A percentile compares a stretch with the other conserved stretches of the same genome.
phyloP scores from a whole-genome alignment of 1,140 invertebrate species.

The Helicoverpa armigera region DNA sequence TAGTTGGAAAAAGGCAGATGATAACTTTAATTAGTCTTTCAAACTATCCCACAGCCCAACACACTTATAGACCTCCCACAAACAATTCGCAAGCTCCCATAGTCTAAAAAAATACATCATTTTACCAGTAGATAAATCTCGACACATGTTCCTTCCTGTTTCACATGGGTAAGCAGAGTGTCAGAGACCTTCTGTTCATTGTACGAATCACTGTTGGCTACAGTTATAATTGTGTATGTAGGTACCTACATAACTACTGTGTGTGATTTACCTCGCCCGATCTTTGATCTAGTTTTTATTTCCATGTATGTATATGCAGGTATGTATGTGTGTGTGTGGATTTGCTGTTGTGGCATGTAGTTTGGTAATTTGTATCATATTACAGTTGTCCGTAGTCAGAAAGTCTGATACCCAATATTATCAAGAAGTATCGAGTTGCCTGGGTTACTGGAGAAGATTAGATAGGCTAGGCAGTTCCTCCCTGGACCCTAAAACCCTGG shows the following conservation, averaged over 20 bases:
- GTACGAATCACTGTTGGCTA: background rate
- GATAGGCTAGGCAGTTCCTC: too few relatives aligned
- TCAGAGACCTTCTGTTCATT: slow-evolving; percentile 38
- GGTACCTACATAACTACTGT: too few relatives aligned
- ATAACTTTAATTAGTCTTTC: too few relatives aligned
- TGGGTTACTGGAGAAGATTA: too few relatives aligned
- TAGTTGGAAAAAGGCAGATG: too few relatives aligned
- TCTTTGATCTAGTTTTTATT: background rate
- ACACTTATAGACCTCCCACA: background rate
- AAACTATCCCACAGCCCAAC: too few relatives aligned
- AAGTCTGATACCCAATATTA: too few relatives aligned
- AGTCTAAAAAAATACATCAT: background rate
- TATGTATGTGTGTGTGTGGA: background rate
- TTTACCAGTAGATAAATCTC: slow-evolving; percentile 4
- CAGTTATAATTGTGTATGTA: slow-evolving; percentile 36
- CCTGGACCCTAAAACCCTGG: too few relatives aligned
- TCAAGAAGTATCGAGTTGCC: too few relatives aligned
- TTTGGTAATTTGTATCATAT: background rate
- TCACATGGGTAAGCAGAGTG: slow-evolving; percentile 14
- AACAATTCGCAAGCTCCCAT: background rate
- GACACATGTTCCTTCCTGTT: slow-evolving; percentile 14
- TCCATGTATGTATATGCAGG: background rate
- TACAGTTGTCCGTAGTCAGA: too few relatives aligned
- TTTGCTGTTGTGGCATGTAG: background rate
- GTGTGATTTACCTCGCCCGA: slow-evolving; percentile 31